These are phyloP conservation scores for Noctilio leporinus DNA, from an alignment of 2,113 vertebrate species.

Conservation along the genomic window DNA sequence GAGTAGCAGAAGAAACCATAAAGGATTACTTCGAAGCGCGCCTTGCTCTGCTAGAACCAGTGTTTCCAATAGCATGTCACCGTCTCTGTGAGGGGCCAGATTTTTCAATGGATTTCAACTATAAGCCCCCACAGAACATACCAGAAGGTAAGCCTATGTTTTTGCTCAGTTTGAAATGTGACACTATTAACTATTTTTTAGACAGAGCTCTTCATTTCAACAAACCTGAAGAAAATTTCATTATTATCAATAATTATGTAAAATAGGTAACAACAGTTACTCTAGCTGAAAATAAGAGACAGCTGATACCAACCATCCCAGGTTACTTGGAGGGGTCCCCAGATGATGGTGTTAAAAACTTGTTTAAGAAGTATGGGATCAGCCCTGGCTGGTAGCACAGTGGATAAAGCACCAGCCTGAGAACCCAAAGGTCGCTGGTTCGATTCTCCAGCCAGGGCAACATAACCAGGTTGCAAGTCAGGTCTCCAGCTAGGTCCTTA, in stretches of 20 bases:
- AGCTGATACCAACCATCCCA: background rate
- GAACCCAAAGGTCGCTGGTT: no score
- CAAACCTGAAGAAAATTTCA: background rate
- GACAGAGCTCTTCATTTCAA: background rate
- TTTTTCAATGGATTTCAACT: constrained; percentile 91
- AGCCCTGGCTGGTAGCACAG: no score
- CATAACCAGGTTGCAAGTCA: no score
- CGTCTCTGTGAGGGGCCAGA: constrained; percentile 95
- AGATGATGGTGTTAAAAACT: background rate
- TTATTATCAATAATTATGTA: background rate
- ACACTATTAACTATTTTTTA: background rate
- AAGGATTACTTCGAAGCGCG: constrained; percentile 91
- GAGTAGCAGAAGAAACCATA: constrained; percentile 93
- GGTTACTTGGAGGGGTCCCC: no score
- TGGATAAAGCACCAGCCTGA: no score
- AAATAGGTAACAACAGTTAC: background rate
- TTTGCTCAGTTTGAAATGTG: background rate
- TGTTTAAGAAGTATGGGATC: background rate
- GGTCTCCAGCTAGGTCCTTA: no score
- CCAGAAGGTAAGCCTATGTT: constrained; percentile 83
- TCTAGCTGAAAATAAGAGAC: background rate
- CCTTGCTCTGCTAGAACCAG: constrained; percentile 87
- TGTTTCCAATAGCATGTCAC: constrained; percentile 94
- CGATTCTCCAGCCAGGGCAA: no score
- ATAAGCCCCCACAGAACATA: constrained; percentile 85